phyloP scores from a whole-genome alignment of 1,140 invertebrate species.

The Aphaenogaster rudis region DNA sequence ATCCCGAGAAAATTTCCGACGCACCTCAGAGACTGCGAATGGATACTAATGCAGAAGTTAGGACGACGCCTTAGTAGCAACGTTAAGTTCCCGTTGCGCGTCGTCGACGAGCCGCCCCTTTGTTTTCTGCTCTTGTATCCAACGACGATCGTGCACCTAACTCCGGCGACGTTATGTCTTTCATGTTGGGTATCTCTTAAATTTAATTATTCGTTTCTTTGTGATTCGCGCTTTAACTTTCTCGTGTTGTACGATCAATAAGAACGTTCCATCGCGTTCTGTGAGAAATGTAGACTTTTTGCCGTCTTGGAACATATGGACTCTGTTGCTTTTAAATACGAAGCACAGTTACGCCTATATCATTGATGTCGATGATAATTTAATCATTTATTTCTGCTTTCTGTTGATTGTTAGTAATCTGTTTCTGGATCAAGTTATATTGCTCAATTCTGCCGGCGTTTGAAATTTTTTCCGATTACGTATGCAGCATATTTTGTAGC shows the following conservation, averaged over 20 bases:
- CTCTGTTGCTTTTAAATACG: not conserved
- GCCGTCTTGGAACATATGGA: not conserved
- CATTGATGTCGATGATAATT: not conserved
- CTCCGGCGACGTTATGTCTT: slow-evolving; percentile 17
- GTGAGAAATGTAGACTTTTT: not conserved
- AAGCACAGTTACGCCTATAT: not conserved
- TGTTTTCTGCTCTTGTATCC: not conserved
- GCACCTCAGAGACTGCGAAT: slow-evolving; percentile 34
- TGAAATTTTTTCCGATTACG: not conserved
- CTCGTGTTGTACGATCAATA: not conserved
- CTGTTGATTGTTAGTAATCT: not conserved
- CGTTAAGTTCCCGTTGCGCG: slow-evolving; percentile 4
- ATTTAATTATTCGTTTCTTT: slow-evolving; percentile 14
- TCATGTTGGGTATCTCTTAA: slow-evolving; percentile 2
- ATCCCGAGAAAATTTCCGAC: slow-evolving; percentile 49
- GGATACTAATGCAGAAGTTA: slow-evolving; percentile 57
- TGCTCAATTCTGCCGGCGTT: not conserved
- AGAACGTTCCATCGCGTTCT: not conserved
- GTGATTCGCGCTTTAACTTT: not conserved
- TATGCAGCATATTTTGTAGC: not conserved
- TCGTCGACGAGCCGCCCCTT: not conserved
- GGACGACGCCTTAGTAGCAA: slow-evolving; percentile 6
- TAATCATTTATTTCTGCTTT: not conserved
- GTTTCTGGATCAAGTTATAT: not conserved
- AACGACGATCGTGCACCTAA: not conserved